Conservation (phyloP, 2,113 vertebrate genomes). For the Progne subis region DNA sequence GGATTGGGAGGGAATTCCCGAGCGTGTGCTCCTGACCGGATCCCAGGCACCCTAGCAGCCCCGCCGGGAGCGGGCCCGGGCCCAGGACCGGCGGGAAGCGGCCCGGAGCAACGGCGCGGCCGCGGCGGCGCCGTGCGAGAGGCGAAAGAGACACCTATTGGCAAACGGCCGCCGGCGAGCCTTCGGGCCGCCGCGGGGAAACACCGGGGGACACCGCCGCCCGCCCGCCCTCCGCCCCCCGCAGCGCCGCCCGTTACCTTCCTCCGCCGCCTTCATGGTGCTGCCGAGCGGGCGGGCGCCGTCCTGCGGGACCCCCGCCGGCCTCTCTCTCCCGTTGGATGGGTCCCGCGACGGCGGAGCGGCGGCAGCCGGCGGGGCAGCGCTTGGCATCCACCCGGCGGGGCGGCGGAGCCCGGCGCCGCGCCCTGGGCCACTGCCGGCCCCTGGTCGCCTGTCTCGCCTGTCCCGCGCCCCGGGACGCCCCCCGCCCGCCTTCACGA, state of each 20-base stretch:
- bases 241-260: neutral
- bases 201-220: constrained; percentile 66
- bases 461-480: too few relatives aligned
- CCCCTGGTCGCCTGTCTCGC: too few relatives aligned
- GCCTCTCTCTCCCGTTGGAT: neutral
- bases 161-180: constrained; percentile 20
- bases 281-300: neutral
- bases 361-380: constrained; percentile 73
- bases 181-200: constrained; percentile 55
- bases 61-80: neutral
- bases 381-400: constrained; percentile 79
- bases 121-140: neutral
- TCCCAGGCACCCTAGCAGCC: neutral
- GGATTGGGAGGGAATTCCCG: neutral
- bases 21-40: too few relatives aligned
- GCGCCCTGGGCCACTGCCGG: too few relatives aligned
- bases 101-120: neutral
- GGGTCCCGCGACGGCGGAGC: constrained; percentile 37
- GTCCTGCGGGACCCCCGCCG: neutral
- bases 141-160: constrained; percentile 76
- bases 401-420: too few relatives aligned
- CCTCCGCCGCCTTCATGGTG: neutral
- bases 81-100: neutral
- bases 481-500: too few relatives aligned
- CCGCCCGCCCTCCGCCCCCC: neutral